These are phyloP conservation scores for Copidosoma aretas DNA, from an alignment of 2,888 invertebrate genomes.

Conservation along the genomic window DNA sequence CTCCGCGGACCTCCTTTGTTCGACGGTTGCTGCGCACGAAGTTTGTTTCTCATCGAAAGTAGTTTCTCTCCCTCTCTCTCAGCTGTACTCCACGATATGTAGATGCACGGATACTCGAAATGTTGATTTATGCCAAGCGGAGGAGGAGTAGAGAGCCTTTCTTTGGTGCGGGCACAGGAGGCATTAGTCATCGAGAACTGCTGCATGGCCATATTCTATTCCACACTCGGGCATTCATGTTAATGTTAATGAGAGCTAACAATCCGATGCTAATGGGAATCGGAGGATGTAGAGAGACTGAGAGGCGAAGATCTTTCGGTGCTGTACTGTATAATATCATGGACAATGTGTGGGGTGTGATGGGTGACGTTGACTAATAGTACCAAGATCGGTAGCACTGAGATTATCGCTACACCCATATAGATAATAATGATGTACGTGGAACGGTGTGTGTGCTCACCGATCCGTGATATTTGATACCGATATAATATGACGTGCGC, in stretches of 20 bases:
- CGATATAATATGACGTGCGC: too few species aligned
- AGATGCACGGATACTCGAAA: neutral
- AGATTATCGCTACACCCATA: too few species aligned
- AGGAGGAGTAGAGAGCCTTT: too few species aligned
- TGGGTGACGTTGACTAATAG: neutral
- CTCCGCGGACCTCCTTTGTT: neutral
- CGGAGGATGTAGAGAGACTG: neutral
- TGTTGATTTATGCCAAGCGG: slow-evolving; percentile 7
- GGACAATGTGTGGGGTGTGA: too few species aligned
- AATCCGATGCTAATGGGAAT: neutral
- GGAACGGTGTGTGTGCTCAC: too few species aligned
- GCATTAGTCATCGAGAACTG: neutral
- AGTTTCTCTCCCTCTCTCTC: neutral
- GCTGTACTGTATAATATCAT: too few species aligned
- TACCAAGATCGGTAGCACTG: too few species aligned
- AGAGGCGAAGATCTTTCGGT: neutral
- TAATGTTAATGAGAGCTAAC: neutral
- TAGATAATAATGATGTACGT: too few species aligned
- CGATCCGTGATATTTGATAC: too few species aligned
- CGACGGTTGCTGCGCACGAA: neutral
- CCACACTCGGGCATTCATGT: neutral
- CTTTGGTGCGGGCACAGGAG: slow-evolving; percentile 2
- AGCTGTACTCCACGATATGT: too few species aligned
- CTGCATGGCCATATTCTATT: too few species aligned
- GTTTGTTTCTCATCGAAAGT: neutral